Base-by-base conservation (phyloP, 92 coral and sea anemone species). In the Palythoa grandis region DNA sequence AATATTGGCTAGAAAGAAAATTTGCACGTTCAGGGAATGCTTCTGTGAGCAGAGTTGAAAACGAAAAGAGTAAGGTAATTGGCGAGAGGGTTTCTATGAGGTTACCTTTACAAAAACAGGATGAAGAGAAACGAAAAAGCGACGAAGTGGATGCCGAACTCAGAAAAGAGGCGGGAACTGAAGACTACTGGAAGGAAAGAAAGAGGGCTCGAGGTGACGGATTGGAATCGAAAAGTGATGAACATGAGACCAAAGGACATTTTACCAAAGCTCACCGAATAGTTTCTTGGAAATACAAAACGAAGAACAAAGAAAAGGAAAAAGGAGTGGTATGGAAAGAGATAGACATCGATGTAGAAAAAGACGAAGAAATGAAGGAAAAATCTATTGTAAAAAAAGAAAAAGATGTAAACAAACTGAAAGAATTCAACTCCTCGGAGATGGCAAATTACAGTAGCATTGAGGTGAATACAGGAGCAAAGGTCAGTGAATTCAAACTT, bases 1-100 rank as follows among this genome's bases (percentile, higher is more conserved):
- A 80, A 20, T 80, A 80, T 50, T 80, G 85, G 85, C 85, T 16
- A 43, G 74, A 80, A 24, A 66, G 74, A 65, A 66, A 80, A 63
- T 40, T 14, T 80, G 74, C 74, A 43, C 74, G 85, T 67, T 80
- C 63, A 7, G 85, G 58, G 85, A 57, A 66, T 20, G 74, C 56
- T 67, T 22, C 61, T 1, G 40, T 65, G 47, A 80, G 61, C 47
- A 66, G 85, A 23, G 40, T 54, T 63, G 40, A 80, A 80, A 52
- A 67, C 12, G 48, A 80, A 66, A 80, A 67, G 47, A 16, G n/a
- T 68, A 20, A n/a, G 24, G 39, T 66, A 47, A 67, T 20, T 39
- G 74, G 47, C 39, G 35, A 80, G 63, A 50, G 57, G 65, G 70
- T 48, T 80, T 80, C 74, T 68, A 39, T n/a, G 84, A 13, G 13